These are phyloP conservation scores for Siniperca undulata DNA, from an alignment of 2,797 vertebrate species.

Conservation along the genomic window DNA sequence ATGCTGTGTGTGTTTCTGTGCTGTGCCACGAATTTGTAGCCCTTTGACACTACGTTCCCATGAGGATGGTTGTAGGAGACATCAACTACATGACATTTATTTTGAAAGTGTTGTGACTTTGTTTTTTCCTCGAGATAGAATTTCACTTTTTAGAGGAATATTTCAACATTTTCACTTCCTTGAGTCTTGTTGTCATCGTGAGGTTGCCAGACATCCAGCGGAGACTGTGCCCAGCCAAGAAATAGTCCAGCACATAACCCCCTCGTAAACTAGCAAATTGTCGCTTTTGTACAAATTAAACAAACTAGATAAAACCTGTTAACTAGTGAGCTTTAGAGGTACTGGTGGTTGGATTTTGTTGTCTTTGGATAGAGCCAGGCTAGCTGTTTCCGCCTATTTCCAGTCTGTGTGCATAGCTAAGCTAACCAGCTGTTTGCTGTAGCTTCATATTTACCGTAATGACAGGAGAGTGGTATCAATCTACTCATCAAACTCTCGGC, in stretches of 20 bases:
- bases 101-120: background rate
- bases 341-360: background rate
- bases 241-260: background rate
- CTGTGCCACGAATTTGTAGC: background rate
- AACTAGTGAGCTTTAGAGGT: background rate
- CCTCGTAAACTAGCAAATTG: background rate
- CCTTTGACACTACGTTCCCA: background rate
- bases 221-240: background rate
- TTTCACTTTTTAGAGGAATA: background rate
- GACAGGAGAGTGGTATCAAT: background rate
- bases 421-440: background rate
- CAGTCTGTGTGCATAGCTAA: background rate
- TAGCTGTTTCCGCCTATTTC: background rate
- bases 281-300: background rate
- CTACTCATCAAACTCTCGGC: background rate
- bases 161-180: background rate
- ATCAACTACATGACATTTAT: background rate
- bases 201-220: background rate
- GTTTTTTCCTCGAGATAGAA: background rate
- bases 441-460: background rate
- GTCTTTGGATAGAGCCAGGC: background rate
- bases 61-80: background rate
- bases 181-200: background rate
- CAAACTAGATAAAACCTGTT: background rate
- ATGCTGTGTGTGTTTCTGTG: slow-evolving; percentile 15